Evolutionary conservation across 1,140 invertebrate species (phyloP).

Genomic region (Rhyacophila brunnea): DNA sequence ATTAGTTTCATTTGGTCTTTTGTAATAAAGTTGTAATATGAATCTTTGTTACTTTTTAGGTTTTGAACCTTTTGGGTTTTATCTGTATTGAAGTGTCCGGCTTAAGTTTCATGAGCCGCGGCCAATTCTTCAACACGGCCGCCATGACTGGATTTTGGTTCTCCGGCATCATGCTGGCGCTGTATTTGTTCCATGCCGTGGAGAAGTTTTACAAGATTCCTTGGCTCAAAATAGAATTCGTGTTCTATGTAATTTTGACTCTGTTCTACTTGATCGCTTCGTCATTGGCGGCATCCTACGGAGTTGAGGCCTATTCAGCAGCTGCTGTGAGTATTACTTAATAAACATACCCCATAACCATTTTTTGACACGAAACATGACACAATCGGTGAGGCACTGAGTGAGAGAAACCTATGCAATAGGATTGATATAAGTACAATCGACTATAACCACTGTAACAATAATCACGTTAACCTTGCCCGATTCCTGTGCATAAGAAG

Average conservation of each 20-base stretch:
- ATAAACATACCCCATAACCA: no score
- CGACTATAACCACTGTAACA: no score
- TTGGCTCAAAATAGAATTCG: slow-evolving; percentile 83
- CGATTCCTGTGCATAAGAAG: no score
- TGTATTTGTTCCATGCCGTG: slow-evolving; percentile 84
- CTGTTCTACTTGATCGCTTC: slow-evolving; percentile 71
- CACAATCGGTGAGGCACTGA: no score
- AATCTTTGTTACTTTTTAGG: slow-evolving; percentile 57
- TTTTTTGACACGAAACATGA: no score
- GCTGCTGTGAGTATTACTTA: slow-evolving; percentile 64
- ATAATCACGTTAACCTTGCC: no score
- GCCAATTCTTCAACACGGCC: slow-evolving; percentile 77
- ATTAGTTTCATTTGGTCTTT: no score
- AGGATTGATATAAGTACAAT: no score
- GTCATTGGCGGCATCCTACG: slow-evolving; percentile 60
- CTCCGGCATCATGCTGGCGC: slow-evolving; percentile 73
- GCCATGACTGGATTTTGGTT: slow-evolving; percentile 85
- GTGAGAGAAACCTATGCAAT: no score
- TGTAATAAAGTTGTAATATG: no score
- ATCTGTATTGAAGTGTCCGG: slow-evolving; percentile 72
- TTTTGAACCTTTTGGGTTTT: slow-evolving; percentile 75
- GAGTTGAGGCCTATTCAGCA: slow-evolving; percentile 57
- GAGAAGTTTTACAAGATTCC: slow-evolving; percentile 83
- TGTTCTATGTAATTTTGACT: slow-evolving; percentile 70
- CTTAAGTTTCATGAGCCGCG: slow-evolving; percentile 52